Base-by-base conservation (phyloP, 1,140 invertebrate species). In the Daktulosphaira vitifoliae region DNA sequence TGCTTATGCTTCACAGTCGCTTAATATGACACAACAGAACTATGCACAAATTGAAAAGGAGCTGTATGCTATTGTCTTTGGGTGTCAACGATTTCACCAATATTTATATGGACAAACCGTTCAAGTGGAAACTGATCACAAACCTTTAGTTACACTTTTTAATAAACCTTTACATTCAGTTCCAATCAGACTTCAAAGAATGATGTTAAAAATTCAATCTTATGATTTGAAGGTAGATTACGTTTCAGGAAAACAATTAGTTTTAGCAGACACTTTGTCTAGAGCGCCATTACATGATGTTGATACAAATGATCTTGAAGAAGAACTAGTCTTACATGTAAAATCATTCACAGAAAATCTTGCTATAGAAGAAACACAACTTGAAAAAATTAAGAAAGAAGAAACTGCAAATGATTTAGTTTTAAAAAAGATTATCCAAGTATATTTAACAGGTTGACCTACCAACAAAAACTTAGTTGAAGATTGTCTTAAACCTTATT, bases 91-190 rank as follows among this genome's bases (percentile, higher is more conserved):
- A 44, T 74, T 73, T 68, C 70, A 72, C 42, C 70, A 74, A 53
- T 75, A 72, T 68, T 51, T 74, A 3, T 73, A 71, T 69, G 71
- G 73, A 23, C 69, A 70, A 64, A 68, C 66, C 26, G 50, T n/a
- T 8, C 56, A 73, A 8, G 71, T 76, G 1, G 71, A 78, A 68
- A 78, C 74, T 0, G 78, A 79, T 65, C 77, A 80, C 64, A 77
- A 76, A 65, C 76, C 77, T 15, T 33, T 79, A n/a, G 72, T n/a
- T n/a, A n/a, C n/a, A n/a, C n/a, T n/a, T n/a, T n/a, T n/a, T n/a
- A n/a, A n/a, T n/a, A n/a, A n/a, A 70, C 50, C 72, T 22, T 67
- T 80, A 51, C 51, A 71, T 18, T 71, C 71, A 33, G 73, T 75
- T 6, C 71, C 73, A 15, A 68, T 68, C 29, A 65, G 77, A 51